Percentiles rank a stretch among this genome's conserved stretches.
Conservation (phyloP, 2,797 vertebrate species). For the Diceros bicornis region DNA sequence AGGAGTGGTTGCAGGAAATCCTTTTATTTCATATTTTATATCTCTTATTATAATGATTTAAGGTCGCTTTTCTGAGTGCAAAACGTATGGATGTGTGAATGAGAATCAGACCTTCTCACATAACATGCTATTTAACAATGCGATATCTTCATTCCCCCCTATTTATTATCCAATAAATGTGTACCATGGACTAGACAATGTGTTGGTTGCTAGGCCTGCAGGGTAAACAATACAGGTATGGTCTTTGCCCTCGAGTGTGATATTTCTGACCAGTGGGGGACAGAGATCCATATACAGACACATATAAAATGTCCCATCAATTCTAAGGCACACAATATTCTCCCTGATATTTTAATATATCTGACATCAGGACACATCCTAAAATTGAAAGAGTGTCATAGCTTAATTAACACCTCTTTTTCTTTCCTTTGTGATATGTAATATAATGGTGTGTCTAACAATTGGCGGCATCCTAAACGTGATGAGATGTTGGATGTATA, state of each 20-base stretch:
- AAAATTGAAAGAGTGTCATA: slow-evolving; percentile 25
- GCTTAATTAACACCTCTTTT: neutral
- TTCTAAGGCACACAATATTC: neutral
- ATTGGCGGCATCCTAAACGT: neutral
- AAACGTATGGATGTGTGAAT: neutral
- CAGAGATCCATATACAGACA: neutral
- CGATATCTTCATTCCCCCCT: neutral
- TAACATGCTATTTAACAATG: neutral
- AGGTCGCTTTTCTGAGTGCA: neutral
- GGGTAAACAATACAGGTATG: neutral
- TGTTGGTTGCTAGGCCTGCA: neutral
- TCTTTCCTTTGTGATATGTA: neutral
- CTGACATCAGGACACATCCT: slow-evolving; percentile 1
- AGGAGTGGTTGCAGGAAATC: neutral
- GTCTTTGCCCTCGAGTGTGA: neutral
- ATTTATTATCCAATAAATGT: slow-evolving; percentile 1
- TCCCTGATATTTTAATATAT: neutral
- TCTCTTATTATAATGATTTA: neutral
- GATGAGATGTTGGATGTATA: neutral
- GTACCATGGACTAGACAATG: neutral
- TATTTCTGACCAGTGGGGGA: neutral
- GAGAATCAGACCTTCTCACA: neutral
- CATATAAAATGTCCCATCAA: neutral
- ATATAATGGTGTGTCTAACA: neutral
- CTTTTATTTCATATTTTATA: neutral